Evolutionary conservation across 1,140 invertebrate species (phyloP).

Genomic region (Dinoponera quadriceps): DNA sequence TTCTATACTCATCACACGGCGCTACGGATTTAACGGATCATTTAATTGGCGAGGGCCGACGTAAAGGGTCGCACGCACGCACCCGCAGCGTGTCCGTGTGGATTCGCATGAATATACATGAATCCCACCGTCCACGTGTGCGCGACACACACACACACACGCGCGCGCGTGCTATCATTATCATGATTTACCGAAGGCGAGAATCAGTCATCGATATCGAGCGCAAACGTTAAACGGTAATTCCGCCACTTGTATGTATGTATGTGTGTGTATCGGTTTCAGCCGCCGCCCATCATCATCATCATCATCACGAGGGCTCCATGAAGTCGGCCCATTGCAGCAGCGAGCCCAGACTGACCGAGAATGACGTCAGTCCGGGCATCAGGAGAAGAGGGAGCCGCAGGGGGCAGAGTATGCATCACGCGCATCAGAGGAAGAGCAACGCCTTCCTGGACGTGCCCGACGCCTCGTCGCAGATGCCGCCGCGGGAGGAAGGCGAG

Average conservation of each 20-base stretch:
- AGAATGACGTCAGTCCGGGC: conserved; percentile 86
- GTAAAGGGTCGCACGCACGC: no score
- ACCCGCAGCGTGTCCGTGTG: no score
- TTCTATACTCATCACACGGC: neutral
- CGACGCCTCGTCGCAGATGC: conserved; percentile 80
- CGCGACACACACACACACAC: no score
- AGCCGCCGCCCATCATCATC: conserved; percentile 81
- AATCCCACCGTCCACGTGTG: no score
- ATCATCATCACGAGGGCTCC: conserved; percentile 82
- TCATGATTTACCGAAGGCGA: no score
- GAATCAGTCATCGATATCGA: neutral
- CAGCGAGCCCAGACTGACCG: conserved; percentile 87
- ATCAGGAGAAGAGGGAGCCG: conserved; percentile 86
- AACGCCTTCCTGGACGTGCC: conserved; percentile 94
- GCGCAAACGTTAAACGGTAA: neutral
- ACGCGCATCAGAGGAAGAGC: conserved; percentile 88
- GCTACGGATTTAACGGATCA: neutral
- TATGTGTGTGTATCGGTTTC: conserved; percentile 14
- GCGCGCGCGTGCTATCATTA: no score
- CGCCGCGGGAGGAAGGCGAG: conserved; percentile 85
- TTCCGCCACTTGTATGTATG: neutral
- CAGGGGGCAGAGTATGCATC: conserved; percentile 85
- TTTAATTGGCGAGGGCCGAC: neutral
- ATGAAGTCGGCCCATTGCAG: conserved; percentile 85
- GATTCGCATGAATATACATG: no score